Conservation (phyloP, 2,888 invertebrate genomes). For the Eilema depressum region DNA sequence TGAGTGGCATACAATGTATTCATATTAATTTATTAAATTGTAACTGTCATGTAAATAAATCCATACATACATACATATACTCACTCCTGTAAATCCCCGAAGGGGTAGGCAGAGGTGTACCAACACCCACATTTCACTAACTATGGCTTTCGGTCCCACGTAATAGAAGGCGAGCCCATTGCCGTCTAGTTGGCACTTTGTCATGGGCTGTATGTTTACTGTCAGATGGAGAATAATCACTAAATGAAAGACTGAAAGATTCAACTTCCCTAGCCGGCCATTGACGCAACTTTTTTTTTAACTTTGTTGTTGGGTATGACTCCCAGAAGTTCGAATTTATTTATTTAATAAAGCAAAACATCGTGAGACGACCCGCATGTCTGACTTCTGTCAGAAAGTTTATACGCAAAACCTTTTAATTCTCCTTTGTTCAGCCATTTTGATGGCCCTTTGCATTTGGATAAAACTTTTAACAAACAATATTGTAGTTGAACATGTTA, state of each 20-base stretch:
- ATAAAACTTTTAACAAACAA: not conserved
- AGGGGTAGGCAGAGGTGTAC: too few relatives aligned
- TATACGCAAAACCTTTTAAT: constrained; percentile 7
- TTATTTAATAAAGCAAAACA: constrained; percentile 1
- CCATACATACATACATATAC: too few relatives aligned
- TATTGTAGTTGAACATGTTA: not conserved
- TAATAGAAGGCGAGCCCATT: too few relatives aligned
- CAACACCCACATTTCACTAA: too few relatives aligned
- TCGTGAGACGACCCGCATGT: constrained; percentile 1
- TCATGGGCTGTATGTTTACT: too few relatives aligned
- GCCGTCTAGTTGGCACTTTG: too few relatives aligned
- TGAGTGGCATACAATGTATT: not conserved
- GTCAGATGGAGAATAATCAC: too few relatives aligned
- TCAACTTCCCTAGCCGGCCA: not conserved
- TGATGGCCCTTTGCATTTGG: not conserved
- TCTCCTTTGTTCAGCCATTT: constrained; percentile 2
- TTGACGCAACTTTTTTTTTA: not conserved
- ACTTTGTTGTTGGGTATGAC: not conserved
- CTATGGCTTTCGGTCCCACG: too few relatives aligned
- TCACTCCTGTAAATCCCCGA: too few relatives aligned
- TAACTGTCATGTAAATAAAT: not conserved
- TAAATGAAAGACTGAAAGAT: too few relatives aligned
- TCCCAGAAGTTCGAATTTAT: not conserved
- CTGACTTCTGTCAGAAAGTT: constrained; percentile 1
- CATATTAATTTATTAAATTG: not conserved